Evolutionary conservation across 2,888 invertebrate genomes (phyloP).

Genomic region (Drosophila fulvimacula): DNA sequence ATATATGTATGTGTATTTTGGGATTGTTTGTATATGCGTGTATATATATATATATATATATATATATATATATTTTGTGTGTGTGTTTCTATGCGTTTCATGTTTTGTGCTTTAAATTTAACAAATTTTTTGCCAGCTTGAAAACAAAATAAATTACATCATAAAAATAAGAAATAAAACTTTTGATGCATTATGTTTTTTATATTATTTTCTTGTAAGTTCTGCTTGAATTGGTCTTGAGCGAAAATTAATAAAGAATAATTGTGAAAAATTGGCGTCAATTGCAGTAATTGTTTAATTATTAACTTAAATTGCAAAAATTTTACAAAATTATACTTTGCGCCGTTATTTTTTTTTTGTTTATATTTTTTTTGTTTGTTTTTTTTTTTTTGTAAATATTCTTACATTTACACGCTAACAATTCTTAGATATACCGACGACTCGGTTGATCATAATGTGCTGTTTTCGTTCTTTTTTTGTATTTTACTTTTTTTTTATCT

Average conservation of each 20-base stretch:
- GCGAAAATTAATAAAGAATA: conserved; percentile 54
- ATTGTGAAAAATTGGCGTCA: conserved; percentile 57
- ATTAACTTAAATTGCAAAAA: conserved; percentile 72
- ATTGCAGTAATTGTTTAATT: conserved; percentile 61
- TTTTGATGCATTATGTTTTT: conserved; percentile 11
- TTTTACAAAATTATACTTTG: conserved; percentile 79
- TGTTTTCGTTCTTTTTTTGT: conserved; percentile 13
- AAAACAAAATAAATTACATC: conserved; percentile 45
- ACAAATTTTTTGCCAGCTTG: conserved; percentile 44
- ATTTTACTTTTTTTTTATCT: conserved; percentile 13
- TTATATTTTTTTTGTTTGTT: conserved; percentile 24
- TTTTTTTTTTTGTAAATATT: conserved; percentile 52
- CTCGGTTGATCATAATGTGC: conserved; percentile 64
- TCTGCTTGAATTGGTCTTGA: conserved; percentile 57
- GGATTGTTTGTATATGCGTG: conserved; percentile 19
- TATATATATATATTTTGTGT: conserved; percentile 16
- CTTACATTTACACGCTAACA: conserved; percentile 73
- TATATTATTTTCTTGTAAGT: conserved; percentile 31
- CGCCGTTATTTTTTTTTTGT: conserved; percentile 40
- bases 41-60: background rate
- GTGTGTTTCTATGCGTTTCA: conserved; percentile 38
- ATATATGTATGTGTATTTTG: conserved; percentile 25
- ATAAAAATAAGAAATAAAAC: conserved; percentile 19
- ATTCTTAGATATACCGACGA: conserved; percentile 66
- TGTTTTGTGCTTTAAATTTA: conserved; percentile 68